Percentiles rank a stretch among this genome's conserved stretches.
These are phyloP conservation scores for Philopedon plagiatum DNA, from an alignment of 2,888 invertebrate genomes.

Conservation along the genomic window DNA sequence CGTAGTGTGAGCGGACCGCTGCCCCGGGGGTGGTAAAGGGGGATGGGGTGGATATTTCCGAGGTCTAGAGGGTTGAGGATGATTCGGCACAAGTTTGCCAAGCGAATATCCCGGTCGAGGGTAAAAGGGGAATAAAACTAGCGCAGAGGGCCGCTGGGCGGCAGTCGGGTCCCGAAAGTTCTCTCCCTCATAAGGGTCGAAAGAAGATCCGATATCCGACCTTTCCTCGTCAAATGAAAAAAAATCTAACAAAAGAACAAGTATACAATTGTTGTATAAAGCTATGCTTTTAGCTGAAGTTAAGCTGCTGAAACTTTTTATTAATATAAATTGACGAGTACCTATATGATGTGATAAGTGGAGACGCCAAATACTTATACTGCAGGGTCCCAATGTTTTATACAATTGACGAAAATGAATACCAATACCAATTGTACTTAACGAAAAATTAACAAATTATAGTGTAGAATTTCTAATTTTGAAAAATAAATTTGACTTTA, in stretches of 20 bases:
- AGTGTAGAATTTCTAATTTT: no score
- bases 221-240: constrained; percentile 60
- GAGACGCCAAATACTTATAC: no score
- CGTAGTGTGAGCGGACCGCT: constrained; percentile 55
- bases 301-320: no score
- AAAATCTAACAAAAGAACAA: constrained; percentile 50
- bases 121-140: constrained; percentile 65
- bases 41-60: constrained; percentile 63
- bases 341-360: no score
- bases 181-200: constrained; percentile 37
- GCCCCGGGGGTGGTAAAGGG: constrained; percentile 52
- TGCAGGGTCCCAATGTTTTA: no score
- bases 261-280: neutral
- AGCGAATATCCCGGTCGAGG: constrained; percentile 64
- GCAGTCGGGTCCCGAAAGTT: constrained; percentile 48
- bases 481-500: no score
- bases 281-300: neutral
- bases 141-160: constrained; percentile 56
- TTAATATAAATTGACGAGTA: no score
- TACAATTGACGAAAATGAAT: no score
- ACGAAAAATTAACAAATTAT: no score
- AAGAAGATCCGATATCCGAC: constrained; percentile 56
- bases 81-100: constrained; percentile 68
- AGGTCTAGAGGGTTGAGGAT: constrained; percentile 67
- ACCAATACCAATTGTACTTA: no score